Evolutionary conservation across 2,113 vertebrate genomes (phyloP).

Genomic region (Apaloderma vittatum): DNA sequence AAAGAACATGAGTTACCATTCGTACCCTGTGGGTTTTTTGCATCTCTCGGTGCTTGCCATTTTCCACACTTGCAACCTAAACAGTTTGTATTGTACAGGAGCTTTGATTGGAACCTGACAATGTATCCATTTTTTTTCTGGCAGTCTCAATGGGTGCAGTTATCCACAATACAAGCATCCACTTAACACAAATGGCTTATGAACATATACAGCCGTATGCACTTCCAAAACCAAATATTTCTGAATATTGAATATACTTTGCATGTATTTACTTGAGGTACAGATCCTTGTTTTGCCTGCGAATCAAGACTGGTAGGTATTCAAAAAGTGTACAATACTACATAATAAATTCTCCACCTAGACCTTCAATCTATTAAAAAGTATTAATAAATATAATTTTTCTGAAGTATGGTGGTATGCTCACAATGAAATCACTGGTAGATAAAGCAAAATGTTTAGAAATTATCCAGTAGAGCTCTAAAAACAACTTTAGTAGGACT

Average conservation of each 20-base stretch:
- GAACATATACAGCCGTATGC: background rate
- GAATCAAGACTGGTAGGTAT: background rate
- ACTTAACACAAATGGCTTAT: background rate
- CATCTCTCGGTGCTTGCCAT: background rate
- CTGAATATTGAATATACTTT: background rate
- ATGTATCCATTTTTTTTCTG: background rate
- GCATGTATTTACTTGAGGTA: background rate
- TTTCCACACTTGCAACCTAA: background rate
- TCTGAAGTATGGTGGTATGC: background rate
- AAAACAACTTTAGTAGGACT: background rate
- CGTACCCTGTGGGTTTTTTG: background rate
- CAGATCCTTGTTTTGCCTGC: background rate
- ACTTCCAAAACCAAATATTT: background rate
- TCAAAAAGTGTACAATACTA: background rate
- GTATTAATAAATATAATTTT: background rate
- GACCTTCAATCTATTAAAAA: background rate
- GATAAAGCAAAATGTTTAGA: background rate
- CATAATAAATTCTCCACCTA: background rate
- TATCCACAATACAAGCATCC: background rate
- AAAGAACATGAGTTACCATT: background rate
- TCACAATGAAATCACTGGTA: background rate
- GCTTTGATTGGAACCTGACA: background rate
- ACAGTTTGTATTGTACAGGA: background rate
- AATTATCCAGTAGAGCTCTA: background rate
- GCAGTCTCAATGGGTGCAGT: rapidly evolving